These are phyloP conservation scores for Dicrurus megarhynchus DNA, from an alignment of 2,113 vertebrate genomes.

Conservation along the genomic window DNA sequence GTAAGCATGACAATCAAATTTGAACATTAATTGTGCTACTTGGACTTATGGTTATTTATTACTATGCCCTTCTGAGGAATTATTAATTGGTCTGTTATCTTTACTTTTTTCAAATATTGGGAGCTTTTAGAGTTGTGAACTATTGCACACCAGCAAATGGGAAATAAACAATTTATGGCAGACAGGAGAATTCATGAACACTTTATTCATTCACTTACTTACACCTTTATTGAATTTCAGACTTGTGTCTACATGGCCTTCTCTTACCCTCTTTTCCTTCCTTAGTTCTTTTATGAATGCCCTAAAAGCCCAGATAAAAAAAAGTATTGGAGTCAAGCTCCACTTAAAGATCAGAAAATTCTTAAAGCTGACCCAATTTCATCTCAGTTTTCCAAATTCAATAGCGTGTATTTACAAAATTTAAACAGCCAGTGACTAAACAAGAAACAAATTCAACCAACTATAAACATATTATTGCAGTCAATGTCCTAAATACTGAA, in stretches of 20 bases:
- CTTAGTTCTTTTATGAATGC: background rate
- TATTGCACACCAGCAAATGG: background rate
- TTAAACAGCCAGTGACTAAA: background rate
- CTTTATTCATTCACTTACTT: background rate
- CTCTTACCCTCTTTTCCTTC: background rate
- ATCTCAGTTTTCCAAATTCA: background rate
- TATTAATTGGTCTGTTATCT: background rate
- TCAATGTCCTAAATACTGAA: background rate
- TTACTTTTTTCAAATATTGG: background rate
- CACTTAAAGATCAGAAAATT: background rate
- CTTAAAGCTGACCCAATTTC: background rate
- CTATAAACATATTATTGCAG: background rate
- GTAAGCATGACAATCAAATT: background rate
- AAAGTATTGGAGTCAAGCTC: background rate
- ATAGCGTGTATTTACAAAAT: background rate
- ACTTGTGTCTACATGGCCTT: background rate
- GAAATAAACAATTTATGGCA: background rate
- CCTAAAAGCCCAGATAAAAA: background rate
- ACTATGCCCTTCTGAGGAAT: background rate
- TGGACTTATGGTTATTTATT: background rate
- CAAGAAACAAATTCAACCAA: background rate
- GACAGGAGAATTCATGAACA: background rate
- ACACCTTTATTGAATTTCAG: background rate
- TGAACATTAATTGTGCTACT: background rate
- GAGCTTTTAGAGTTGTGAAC: background rate